Percentiles rank a stretch among this genome's conserved stretches.
Conservation (phyloP, 2,113 vertebrate species). For the Scortum barcoo region DNA sequence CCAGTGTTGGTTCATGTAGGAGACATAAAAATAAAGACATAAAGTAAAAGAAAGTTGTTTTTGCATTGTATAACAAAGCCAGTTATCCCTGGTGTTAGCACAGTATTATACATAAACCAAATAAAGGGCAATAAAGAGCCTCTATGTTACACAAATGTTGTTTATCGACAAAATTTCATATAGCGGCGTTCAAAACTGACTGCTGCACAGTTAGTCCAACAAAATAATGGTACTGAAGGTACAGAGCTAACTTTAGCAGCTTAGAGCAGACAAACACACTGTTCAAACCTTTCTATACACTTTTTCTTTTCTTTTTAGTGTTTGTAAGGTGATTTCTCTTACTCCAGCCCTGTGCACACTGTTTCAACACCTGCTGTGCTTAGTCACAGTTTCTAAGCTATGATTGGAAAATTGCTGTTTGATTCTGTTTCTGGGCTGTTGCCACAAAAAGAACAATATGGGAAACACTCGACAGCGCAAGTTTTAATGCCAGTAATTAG, state of each 20-base stretch:
- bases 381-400: background rate
- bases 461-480: background rate
- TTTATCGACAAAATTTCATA: background rate
- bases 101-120: background rate
- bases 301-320: background rate
- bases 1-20: too few species aligned
- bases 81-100: background rate
- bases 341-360: background rate
- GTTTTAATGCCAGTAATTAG: background rate
- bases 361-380: background rate
- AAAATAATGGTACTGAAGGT: background rate
- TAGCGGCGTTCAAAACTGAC: background rate
- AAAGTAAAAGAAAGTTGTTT: too few species aligned
- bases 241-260: background rate
- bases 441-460: background rate
- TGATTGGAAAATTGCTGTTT: background rate
- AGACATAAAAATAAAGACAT: background rate
- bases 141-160: background rate
- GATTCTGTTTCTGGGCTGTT: background rate
- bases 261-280: background rate
- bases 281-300: background rate
- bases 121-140: background rate
- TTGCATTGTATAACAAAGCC: background rate
- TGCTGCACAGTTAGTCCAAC: background rate
- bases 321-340: background rate